Evolutionary conservation across 2,888 invertebrate genomes (phyloP).

Genomic region (Hypena proboscidalis): DNA sequence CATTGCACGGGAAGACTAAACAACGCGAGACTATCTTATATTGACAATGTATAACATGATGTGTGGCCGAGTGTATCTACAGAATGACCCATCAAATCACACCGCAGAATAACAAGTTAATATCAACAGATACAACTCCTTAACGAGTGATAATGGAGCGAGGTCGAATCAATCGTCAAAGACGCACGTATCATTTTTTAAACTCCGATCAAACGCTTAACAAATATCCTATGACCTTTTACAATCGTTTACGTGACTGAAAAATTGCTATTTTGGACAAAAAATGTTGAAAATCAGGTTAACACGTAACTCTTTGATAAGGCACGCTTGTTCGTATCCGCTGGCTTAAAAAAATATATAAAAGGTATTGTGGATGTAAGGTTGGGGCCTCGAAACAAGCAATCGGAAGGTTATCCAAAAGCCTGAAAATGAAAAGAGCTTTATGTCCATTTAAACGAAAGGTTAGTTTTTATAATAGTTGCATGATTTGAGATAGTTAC

Average conservation of each 20-base stretch:
- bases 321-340: constrained; percentile 55
- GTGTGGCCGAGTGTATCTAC: no score
- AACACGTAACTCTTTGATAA: constrained; percentile 46
- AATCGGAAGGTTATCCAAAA: constrained; percentile 5
- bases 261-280: constrained; percentile 24
- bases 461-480: no score
- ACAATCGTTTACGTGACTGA: constrained; percentile 41
- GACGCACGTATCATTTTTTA: constrained; percentile 43
- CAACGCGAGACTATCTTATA: no score
- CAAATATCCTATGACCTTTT: constrained; percentile 19
- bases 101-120: constrained; percentile 2
- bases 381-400: constrained; percentile 26
- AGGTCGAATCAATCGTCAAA: constrained; percentile 34
- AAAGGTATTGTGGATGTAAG: constrained; percentile 30
- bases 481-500: no score
- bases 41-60: no score
- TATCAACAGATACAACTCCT: constrained; percentile 18
- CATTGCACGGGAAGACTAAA: no score
- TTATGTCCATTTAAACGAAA: no score
- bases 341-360: constrained; percentile 34
- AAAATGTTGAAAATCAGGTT: constrained; percentile 46
- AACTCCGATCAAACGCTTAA: constrained; percentile 19
- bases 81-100: not conserved
- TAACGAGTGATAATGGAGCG: constrained; percentile 25
- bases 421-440: not conserved